Base-by-base conservation (phyloP, 2,113 vertebrate species). In the Lamprologus tigripictilis region DNA sequence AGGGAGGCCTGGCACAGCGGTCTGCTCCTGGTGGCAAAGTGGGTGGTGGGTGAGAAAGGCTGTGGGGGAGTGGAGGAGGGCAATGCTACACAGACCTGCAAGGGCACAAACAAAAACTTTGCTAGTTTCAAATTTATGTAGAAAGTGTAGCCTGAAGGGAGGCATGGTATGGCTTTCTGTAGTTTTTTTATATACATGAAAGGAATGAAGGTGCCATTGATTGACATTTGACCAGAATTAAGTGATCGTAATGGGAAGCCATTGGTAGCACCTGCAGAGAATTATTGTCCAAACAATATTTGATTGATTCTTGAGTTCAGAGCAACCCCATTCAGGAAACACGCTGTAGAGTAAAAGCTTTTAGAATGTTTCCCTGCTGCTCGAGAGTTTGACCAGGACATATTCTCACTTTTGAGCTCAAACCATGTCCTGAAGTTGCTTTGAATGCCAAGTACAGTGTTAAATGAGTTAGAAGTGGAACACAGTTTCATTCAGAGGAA, bases 1-100 rank as follows among this genome's bases (percentile, higher is more conserved):
- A 94, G 94, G 95, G 94, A 95, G 92, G 92, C 89, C 94, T 94
- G 94, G 93, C 93, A 94, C 92, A 87, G 92, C 86, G 85, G 92
- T 35, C 93, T 91, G 93, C 83, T 91, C 88, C 73, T 90, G 86
- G 86, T 89, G 93, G 78, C 37, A 61, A 73, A 85, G 89, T 26
- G 79, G 86, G 58, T 80, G 83, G 82, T 66, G 79, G 45, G 85
- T 76, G 55, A 19, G 81, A 57, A 83, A 78, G 73, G 47, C 73
- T 26, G 51, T 28, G 40, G 21, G 14, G 49, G 71, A n/a, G 80
- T 9, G 53, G 51, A 85, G 78, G 6, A 9, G 82, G 58, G 42
- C 37, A 51, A 79, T 68, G 10, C 58, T 85, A 61, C 45, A 19
- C 45, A 54, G 87, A 90, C 88, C 88, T 89, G 76, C 82, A 88